Evolutionary conservation across 2,888 invertebrate genomes (phyloP), one percentile per base, ranked within the genome.

Genomic region (Drosophila acutilabella): DNA sequence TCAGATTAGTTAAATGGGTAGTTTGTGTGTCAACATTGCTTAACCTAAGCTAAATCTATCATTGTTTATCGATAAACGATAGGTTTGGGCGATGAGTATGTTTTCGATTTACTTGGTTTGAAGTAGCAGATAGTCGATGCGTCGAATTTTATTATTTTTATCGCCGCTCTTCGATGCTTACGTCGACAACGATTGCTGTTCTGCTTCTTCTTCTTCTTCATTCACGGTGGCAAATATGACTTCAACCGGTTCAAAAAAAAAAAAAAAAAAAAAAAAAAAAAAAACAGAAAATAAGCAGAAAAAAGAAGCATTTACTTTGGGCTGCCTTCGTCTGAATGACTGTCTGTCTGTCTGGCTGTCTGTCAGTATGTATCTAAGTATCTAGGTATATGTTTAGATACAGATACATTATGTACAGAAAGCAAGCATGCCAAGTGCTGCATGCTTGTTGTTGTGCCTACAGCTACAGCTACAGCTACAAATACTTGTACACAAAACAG

Each of bases 191-290:
- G 67, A 70, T 52, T 30, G 70, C 18, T 64, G 57, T 40, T 16
- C 41, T 20, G 20, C 20, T 20, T 23, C 26, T 64, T 20, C 40
- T 48, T 57, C 42, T 53, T 41, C 50, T 53, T 57, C 56, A 65
- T 65, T 51, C 64, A 83, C 81, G 66, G 78, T 81, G 81, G 81
- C 75, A 82, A 73, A 85, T 85, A 82, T 82, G 80, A 82, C 80
- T 85, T 85, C 61, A 86, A 82, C 83, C 81, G 81, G 81, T 81
- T 81, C 71, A 85, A 74, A 64, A 65, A 50, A 60, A 53, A 69
- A 54, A 69, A 54, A 47, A 41, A 53, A 13, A 52, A 41, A 4
- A n/a, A n/a, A 85, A 74, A 64, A 65, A 50, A 60, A 53, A 69
- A 54, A 69, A 54, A 47, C 47, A 53, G 36, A 52, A 41, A 4